These are phyloP conservation scores for Epinotia nisella DNA, from an alignment of 2,888 invertebrate species.

Conservation along the genomic window DNA sequence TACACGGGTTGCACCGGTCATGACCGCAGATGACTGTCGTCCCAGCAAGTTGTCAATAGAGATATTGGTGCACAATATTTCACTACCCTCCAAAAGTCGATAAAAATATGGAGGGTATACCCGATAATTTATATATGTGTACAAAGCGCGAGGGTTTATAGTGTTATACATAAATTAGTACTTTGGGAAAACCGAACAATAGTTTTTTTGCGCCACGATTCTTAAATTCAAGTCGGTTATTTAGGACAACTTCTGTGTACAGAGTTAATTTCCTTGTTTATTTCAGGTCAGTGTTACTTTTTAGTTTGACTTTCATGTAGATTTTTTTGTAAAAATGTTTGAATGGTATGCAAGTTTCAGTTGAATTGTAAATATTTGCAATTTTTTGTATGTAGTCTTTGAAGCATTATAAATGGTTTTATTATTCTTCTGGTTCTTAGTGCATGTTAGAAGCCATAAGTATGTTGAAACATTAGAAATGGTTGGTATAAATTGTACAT, in stretches of 20 bases:
- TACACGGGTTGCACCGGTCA: no score
- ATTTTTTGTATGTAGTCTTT: neutral
- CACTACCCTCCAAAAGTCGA: no score
- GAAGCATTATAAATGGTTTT: conserved; percentile 6
- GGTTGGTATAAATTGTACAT: conserved; percentile 10
- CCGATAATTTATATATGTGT: no score
- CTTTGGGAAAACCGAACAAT: neutral
- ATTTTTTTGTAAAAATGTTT: neutral
- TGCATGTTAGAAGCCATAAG: conserved; percentile 17
- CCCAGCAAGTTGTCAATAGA: no score
- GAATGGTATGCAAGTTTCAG: neutral
- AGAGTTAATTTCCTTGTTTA: neutral
- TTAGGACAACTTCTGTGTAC: neutral
- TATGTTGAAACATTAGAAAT: conserved; percentile 8
- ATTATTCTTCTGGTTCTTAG: conserved; percentile 7
- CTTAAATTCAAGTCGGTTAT: no score
- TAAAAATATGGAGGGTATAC: no score
- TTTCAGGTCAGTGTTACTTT: neutral
- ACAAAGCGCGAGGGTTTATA: no score
- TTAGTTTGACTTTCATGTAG: neutral
- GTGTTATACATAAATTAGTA: no score
- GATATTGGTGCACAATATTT: no score
- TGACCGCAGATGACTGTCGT: no score
- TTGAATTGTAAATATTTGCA: no score
- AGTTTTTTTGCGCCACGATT: neutral